Percentiles rank a stretch among this genome's conserved stretches.
These are phyloP conservation scores for Orthosia gothica DNA, from an alignment of 2,888 invertebrate genomes.

Conservation along the genomic window DNA sequence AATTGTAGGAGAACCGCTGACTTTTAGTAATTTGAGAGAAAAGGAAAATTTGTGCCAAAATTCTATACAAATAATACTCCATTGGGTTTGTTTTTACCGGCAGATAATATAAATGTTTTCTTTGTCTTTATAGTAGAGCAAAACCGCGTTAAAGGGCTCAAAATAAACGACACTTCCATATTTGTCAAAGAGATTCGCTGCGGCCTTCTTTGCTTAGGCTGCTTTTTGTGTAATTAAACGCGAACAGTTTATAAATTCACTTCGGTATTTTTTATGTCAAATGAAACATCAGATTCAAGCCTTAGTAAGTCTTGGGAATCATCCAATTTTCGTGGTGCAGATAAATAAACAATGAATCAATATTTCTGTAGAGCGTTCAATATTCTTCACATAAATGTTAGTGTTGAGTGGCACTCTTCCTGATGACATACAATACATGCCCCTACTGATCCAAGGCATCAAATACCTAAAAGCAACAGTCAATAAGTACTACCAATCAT, in stretches of 20 bases:
- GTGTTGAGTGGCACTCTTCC: conserved; percentile 22
- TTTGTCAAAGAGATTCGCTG: conserved; percentile 51
- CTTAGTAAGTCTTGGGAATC: neutral
- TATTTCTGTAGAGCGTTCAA: conserved; percentile 49
- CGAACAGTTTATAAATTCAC: conserved; percentile 4
- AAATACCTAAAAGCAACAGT: conserved; percentile 61
- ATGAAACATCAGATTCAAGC: neutral
- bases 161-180: conserved; percentile 42
- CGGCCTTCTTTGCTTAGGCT: conserved; percentile 31
- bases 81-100: neutral
- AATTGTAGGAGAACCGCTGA: conserved; percentile 26
- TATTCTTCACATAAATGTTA: conserved; percentile 33
- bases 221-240: conserved; percentile 52
- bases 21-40: conserved; percentile 16
- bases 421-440: conserved; percentile 38
- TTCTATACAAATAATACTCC: conserved; percentile 8
- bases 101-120: neutral
- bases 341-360: conserved; percentile 68
- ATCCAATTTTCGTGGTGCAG: conserved; percentile 19
- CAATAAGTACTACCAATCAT: conserved; percentile 66
- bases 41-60: neutral
- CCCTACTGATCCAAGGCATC: conserved; percentile 36
- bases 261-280: neutral
- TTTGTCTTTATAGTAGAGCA: conserved; percentile 20
- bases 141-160: conserved; percentile 28